Base-by-base conservation (phyloP, 2,113 vertebrate genomes). In the Calidris pygmaea region DNA sequence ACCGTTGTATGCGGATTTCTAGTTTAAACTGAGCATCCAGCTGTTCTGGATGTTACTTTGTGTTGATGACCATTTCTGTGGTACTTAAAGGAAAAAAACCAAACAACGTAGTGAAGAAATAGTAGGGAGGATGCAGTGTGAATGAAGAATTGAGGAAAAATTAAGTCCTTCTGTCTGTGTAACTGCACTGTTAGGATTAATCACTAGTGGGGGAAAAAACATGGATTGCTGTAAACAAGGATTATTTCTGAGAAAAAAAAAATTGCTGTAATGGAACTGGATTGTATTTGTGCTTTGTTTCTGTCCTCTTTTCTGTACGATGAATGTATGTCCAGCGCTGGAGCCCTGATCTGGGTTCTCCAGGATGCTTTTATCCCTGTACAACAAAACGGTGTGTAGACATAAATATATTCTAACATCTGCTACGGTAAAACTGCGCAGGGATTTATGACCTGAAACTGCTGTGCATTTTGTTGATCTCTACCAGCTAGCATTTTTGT, bases 371-470 rank as follows among this genome's bases (percentile, higher is more conserved):
- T 26, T 76, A 39, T 65, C 45, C 14, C 5, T 8, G 3, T 37
- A 32, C 12, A 66, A 13, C 9, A 74, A 72, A 85, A n/a, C 2
- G 65, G 22, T 50, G 20, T 34, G 7, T 24, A 39, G 37, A 15
- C 3, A 62, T 21, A 71, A 87, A 13, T 26, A 32, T 1, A 6
- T 55, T 27, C 10, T 32, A 10, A 13, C 22, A 50, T 39, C 53
- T 77, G 60, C 15, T 50, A 5, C 0, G 2, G 30, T 79, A 34
- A 60, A 73, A 62, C 48, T 65, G 24, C 1, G 0, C 48, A 43
- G 39, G 9, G 10, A 22, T 3, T 73, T 81, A 19, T 1, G 74
- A 65, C 39, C 26, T 58, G 75, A 43, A 23, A 39, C 53, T 76
- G 35, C 34, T 16, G 2, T 48, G 66, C 10, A 8, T 88, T 85